Evolutionary conservation across 2,888 invertebrate species (phyloP).

Genomic region (Latrodectus hesperus): DNA sequence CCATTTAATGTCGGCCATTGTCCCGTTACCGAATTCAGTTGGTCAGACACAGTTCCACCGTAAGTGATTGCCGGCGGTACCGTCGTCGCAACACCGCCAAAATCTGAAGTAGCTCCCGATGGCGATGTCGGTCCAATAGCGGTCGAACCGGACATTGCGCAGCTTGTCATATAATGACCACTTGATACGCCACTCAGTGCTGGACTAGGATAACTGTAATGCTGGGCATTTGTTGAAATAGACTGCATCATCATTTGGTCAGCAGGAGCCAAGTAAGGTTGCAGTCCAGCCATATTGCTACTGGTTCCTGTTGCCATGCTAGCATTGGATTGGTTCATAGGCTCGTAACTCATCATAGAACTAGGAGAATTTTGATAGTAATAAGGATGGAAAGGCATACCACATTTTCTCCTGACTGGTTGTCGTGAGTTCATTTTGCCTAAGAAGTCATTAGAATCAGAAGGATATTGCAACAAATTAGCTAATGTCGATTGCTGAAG

Average conservation of each 20-base stretch:
- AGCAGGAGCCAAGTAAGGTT: constrained; percentile 18
- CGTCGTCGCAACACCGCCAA: constrained; percentile 54
- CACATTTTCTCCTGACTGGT: constrained; percentile 42
- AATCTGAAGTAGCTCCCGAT: constrained; percentile 39
- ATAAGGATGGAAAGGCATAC: constrained; percentile 50
- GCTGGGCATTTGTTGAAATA: neutral
- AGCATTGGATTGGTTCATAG: constrained; percentile 16
- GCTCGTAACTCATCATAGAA: constrained; percentile 27
- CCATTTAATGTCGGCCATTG: constrained; percentile 24
- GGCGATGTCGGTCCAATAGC: constrained; percentile 14
- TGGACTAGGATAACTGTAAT: constrained; percentile 25
- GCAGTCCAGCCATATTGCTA: constrained; percentile 30
- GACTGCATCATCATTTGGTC: constrained; percentile 46
- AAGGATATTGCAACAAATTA: constrained; percentile 35
- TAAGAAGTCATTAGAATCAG: constrained; percentile 22
- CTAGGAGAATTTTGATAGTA: constrained; percentile 46
- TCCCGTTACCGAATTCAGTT: neutral
- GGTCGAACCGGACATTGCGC: constrained; percentile 34
- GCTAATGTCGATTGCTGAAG: constrained; percentile 37
- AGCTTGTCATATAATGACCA: constrained; percentile 60
- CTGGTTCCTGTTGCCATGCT: neutral
- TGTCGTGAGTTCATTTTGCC: constrained; percentile 33
- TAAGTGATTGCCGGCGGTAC: constrained; percentile 25
- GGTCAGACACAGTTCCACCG: constrained; percentile 5
- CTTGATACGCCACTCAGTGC: constrained; percentile 11